Base-by-base conservation (phyloP, 2,888 invertebrate genomes). In the Alloplasta piceator region DNA sequence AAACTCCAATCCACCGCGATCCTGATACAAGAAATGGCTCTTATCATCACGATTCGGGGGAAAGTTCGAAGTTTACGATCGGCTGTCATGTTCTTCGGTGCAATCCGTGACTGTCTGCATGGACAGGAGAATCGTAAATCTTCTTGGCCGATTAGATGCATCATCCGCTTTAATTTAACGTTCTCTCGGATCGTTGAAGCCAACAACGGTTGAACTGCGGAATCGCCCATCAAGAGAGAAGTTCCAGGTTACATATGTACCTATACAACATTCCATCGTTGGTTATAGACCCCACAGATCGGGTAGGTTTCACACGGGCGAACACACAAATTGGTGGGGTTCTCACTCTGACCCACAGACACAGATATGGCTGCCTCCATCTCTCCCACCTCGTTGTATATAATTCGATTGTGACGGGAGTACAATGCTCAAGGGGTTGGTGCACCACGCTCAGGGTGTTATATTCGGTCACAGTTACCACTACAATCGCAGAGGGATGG, bases 331-430 rank as follows among this genome's bases (percentile, higher is more conserved):
- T 58, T 39, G 61, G 66, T 61, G 74, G n/a, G 73, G 81, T 77
- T 26, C 26, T 26, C 56, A 38, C 7, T 73, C 70, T 74, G 78
- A 81, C 66, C 81, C 74, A 81, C 74, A 81, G 77, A 81, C 81
- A 81, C 74, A 81, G 74, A 81, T 81, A 78, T 74, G 61, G 26
- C 26, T 1, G 26, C 26, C 26, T 26, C 3, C n/a, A n/a, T 26
- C 26, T 26, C 26, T 26, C 26, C 26, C 26, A 3, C 67, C n/a
- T 9, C 48, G 36, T 73, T 64, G 78, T 82, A 84, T 83, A 86
- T 87, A 88, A 86, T 86, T 88, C 85, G 78, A 87, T 87, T 80
- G 86, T 81, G 68, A 78, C 78, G 70, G 70, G 61, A 68, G 61
- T 56, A 78, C 76, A 64, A 80, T 74, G 66, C 79, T 79, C 77